Evolutionary conservation across 1,140 invertebrate genomes (phyloP).

Genomic region (Magallana gigas): DNA sequence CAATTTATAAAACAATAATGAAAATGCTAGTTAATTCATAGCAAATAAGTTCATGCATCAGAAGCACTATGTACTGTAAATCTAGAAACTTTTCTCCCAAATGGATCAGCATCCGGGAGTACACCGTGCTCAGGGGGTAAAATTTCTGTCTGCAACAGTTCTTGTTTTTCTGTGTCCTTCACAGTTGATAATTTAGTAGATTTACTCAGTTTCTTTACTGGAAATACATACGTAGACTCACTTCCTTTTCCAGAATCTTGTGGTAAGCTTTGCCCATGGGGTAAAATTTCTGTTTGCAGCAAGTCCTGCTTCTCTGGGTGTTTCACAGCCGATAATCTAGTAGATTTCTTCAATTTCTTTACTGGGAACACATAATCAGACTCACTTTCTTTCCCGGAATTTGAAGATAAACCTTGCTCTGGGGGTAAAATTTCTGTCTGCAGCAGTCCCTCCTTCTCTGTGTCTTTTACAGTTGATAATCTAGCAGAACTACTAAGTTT

Average conservation of each 20-base stretch:
- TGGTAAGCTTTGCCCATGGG: too few relatives aligned
- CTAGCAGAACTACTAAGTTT: too few relatives aligned
- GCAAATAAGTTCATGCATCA: background rate
- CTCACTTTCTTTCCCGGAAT: too few relatives aligned
- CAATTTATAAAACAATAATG: too few relatives aligned
- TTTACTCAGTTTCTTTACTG: background rate
- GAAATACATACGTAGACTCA: background rate
- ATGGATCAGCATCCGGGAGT: background rate
- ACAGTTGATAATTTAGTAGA: background rate
- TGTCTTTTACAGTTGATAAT: too few relatives aligned
- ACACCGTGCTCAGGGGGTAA: background rate
- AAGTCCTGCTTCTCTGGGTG: too few relatives aligned
- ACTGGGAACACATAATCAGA: too few relatives aligned
- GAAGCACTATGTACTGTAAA: conserved; percentile 4
- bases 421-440: background rate
- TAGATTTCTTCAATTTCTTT: too few relatives aligned
- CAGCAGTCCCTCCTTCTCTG: background rate
- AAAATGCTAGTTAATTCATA: background rate
- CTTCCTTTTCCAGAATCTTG: background rate
- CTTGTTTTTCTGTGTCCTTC: background rate
- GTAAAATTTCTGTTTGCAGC: too few relatives aligned
- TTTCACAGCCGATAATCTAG: too few relatives aligned
- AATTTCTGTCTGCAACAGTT: background rate
- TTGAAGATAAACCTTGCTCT: background rate
- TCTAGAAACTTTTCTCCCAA: background rate